Evolutionary conservation across 2,113 vertebrate genomes (phyloP), one percentile per base, ranked within the genome.

Genomic region (Sander vitreus): DNA sequence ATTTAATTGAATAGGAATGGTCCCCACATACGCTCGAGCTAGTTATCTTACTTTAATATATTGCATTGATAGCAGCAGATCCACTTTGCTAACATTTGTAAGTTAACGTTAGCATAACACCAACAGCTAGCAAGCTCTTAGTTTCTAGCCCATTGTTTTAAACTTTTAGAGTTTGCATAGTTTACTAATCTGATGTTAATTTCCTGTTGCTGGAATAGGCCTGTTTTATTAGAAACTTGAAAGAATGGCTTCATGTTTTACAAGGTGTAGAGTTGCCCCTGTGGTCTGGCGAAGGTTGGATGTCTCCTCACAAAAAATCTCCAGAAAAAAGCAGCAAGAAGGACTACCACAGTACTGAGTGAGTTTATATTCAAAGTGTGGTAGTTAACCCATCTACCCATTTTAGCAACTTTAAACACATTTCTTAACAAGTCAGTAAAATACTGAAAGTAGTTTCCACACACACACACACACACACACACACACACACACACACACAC

Each of bases 311-410:
- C 12, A 36, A 48, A 60, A 11, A 19, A 1, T 14, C 13, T 3
- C 39, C 1, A 2, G 51, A 15, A 18, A 54, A 27, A 72, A 5
- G n/a, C 66, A 27, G 9, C 47, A 27, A 18, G 27, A 50, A 47
- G 48, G 21, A 73, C 39, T 55, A 54, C 18, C 60, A 68, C 62
- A 47, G 50, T 7, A 69, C 64, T 64, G 55, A 68, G 60, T 81
- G 27, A 67, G 33, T 77, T 10, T 47, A 18, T n/a, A 19, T 36
- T n/a, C 21, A 27, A 47, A 6, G 1, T 48, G 33, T 58, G 15
- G 4, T 13, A 15, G 13, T 23, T 5, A 15, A 43, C 21, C 6
- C 19, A 53, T 25, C 14, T 51, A 30, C 9, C 33, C 5, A 48
- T 2, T 23, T 60, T 5, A 58, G 2, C 19, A 63, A 53, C 27